These are phyloP conservation scores for Petrolisthes cinctipes DNA, from an alignment of 2,888 invertebrate species.

Conservation along the genomic window DNA sequence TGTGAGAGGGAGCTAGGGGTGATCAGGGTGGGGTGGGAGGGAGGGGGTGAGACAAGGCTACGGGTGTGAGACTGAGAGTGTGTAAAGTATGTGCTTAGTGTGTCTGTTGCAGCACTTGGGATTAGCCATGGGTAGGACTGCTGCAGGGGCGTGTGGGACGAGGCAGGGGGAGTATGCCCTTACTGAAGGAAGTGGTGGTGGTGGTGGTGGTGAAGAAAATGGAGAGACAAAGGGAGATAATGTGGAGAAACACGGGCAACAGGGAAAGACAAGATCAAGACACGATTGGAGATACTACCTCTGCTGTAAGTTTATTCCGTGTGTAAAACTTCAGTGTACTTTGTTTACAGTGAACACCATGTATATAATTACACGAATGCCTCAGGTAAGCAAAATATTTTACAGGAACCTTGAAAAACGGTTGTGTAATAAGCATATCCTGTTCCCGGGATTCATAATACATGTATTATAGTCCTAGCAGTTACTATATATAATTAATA, in stretches of 20 bases:
- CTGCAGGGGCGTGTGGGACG: slow-evolving; percentile 53
- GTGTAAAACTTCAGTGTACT: too few relatives aligned
- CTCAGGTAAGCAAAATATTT: background rate
- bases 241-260: background rate
- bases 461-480: background rate
- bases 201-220: background rate
- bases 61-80: background rate
- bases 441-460: background rate
- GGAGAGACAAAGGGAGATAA: too few relatives aligned
- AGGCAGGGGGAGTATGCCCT: slow-evolving; percentile 61
- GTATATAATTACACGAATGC: background rate
- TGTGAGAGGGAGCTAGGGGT: background rate
- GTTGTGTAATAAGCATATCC: background rate
- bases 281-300: slow-evolving; percentile 62
- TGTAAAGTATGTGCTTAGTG: slow-evolving; percentile 52
- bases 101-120: slow-evolving; percentile 60
- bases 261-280: background rate
- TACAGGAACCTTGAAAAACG: background rate
- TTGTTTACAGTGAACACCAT: too few relatives aligned
- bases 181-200: slow-evolving; percentile 25
- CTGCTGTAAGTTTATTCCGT: slow-evolving; percentile 57
- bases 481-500: background rate
- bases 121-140: slow-evolving; percentile 49
- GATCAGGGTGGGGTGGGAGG: background rate
- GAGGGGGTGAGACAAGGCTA: background rate